These are phyloP conservation scores for Labroides dimidiatus DNA, from an alignment of 2,797 vertebrate species.

Conservation along the genomic window DNA sequence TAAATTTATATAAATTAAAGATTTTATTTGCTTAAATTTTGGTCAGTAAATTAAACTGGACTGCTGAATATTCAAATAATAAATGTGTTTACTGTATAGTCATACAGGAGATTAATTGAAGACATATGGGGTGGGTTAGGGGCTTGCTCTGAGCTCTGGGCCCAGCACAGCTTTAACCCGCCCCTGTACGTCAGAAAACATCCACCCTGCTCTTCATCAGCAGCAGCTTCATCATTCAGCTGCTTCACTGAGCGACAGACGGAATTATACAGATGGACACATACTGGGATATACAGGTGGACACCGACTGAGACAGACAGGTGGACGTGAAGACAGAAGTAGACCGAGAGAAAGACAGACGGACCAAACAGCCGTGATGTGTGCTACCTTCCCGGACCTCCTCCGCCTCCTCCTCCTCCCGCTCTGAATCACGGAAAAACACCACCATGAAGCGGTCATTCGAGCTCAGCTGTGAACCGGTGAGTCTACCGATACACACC, in stretches of 20 bases:
- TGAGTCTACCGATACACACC: conserved; percentile 16
- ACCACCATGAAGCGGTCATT: conserved; percentile 10
- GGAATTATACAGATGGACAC: too few species aligned
- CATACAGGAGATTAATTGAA: too few species aligned
- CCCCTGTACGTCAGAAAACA: conserved; percentile 38
- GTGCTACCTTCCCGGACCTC: conserved; percentile 32
- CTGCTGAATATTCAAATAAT: too few species aligned
- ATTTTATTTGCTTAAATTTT: too few species aligned
- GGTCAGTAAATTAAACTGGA: too few species aligned
- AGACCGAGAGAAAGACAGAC: not conserved
- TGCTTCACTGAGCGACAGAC: too few species aligned
- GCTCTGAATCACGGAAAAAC: conserved; percentile 29
- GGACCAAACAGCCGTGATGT: conserved; percentile 37
- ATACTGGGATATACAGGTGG: too few species aligned
- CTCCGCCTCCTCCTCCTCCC: not conserved
- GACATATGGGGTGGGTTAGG: not conserved
- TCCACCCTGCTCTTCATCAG: conserved; percentile 32
- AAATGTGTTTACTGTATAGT: too few species aligned
- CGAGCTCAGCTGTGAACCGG: conserved; percentile 27
- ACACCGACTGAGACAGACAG: too few species aligned
- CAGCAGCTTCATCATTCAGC: conserved; percentile 37
- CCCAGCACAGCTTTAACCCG: not conserved
- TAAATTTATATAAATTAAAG: too few species aligned
- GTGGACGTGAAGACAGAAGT: not conserved
- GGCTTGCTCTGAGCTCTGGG: not conserved